Evolutionary conservation across 2,888 invertebrate species (phyloP), one percentile per base, ranked within the genome.

Genomic region (Leucophora obtusa): DNA sequence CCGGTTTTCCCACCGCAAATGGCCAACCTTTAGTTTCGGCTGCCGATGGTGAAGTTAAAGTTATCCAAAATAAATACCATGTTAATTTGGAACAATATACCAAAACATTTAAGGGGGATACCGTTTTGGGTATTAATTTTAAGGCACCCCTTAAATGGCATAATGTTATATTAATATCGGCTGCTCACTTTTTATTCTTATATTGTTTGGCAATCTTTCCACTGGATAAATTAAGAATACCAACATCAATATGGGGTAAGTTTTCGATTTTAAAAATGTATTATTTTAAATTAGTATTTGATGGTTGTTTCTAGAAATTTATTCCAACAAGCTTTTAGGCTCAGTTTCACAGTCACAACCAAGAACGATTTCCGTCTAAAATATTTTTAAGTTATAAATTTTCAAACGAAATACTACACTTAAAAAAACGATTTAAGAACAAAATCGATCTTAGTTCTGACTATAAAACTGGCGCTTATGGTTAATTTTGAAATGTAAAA

Each of bases 61-160:
- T 74, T 9, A 81, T 79, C 68, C 75, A 79, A 47, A 87, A 87
- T 62, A 86, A 84, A 78, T 84, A 87, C 73, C 83, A 86, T 43
- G 85, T 88, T 54, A 82, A 89, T 68, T 84, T 89, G 84, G 88
- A 89, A 8, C 84, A 85, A 58, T 89, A 89, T 21, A 86, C 86
- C 21, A 83, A 79, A 60, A 86, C 83, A 15, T 89, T 89, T 58
- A 86, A 87, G 68, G 89, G 89, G 24, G 89, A 88, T 76, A 86
- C 84, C 2, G 76, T 89, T 2, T 75, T 89, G 2, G 89, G 90
- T 28, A 84, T 91, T 76, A 91, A 92, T 4, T 93, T 93, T 76
- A 85, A 92, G 53, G 93, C 93, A 2, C 92, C 93, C 0, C 89
- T 94, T n/a, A 92, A 93, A 84, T 94, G 94, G 94, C 89, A 88